Conservation (phyloP, 1,140 invertebrate genomes). For the Archegozetes longisetosus region DNA sequence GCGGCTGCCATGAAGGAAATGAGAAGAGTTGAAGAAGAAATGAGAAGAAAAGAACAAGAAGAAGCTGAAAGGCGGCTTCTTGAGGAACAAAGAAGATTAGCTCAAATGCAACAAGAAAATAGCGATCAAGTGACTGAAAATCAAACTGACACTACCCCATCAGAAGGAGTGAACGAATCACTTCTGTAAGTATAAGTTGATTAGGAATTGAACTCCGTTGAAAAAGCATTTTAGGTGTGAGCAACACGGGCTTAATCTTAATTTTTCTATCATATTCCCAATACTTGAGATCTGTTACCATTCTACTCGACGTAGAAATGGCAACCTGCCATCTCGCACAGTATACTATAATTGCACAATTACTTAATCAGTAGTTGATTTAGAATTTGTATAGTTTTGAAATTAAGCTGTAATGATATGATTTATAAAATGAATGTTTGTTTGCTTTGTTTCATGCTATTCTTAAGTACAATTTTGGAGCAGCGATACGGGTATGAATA, state of each 20-base stretch:
- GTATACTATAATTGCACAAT: too few relatives aligned
- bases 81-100: neutral
- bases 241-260: too few relatives aligned
- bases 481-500: slow-evolving; percentile 9
- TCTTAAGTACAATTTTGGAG: slow-evolving; percentile 10
- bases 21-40: slow-evolving; percentile 62
- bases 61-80: slow-evolving; percentile 22
- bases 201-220: neutral
- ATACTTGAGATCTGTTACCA: too few relatives aligned
- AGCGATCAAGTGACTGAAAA: neutral
- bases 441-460: neutral
- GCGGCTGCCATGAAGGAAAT: slow-evolving; percentile 70
- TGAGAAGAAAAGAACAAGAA: slow-evolving; percentile 13
- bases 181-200: slow-evolving; percentile 1
- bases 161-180: slow-evolving; percentile 4
- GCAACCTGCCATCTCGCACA: too few relatives aligned
- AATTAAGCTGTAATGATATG: neutral
- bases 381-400: too few relatives aligned
- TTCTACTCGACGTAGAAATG: too few relatives aligned
- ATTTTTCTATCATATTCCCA: too few relatives aligned
- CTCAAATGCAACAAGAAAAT: neutral
- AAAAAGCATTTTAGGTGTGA: too few relatives aligned
- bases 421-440: neutral
- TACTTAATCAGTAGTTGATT: too few relatives aligned
- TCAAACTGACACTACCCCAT: neutral